A percentile compares a stretch with the other conserved stretches of the same genome.
phyloP scores from a whole-genome alignment of 2,797 vertebrate species.

The Gallinago stenura region DNA sequence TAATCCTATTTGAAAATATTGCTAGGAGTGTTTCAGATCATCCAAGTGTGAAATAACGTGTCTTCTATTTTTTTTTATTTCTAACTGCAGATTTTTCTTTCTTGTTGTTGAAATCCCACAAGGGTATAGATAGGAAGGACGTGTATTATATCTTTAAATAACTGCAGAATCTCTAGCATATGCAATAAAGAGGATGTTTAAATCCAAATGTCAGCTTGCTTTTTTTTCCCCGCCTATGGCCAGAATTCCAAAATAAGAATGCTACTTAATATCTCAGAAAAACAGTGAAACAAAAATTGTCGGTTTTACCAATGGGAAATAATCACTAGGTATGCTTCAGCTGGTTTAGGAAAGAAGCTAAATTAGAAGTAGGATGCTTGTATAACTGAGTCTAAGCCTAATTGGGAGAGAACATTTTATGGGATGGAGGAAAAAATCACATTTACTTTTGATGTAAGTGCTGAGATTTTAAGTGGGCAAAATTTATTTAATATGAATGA shows the following conservation, averaged over 20 bases:
- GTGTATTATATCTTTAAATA: not conserved
- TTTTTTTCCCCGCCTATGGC: not conserved
- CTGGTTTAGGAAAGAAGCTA: not conserved
- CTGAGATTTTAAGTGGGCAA: not conserved
- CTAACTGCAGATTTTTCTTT: not conserved
- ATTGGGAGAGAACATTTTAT: not conserved
- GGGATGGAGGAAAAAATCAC: not conserved
- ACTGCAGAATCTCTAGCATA: not conserved
- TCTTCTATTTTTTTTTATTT: not conserved
- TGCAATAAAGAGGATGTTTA: not conserved
- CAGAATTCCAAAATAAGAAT: not conserved
- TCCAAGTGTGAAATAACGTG: not conserved
- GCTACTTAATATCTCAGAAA: not conserved
- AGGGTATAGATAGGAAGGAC: not conserved
- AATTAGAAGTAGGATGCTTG: not conserved
- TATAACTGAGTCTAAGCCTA: not conserved
- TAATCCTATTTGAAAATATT: constrained; percentile 6
- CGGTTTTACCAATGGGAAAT: not conserved
- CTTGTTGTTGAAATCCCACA: not conserved
- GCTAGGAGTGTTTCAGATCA: not conserved
- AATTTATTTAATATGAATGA: constrained; percentile 17
- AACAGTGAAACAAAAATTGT: not conserved
- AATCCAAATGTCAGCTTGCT: not conserved
- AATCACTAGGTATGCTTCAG: not conserved
- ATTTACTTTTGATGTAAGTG: not conserved